Base-by-base conservation (phyloP, 2,888 invertebrate genomes). In the Aromia moschata region DNA sequence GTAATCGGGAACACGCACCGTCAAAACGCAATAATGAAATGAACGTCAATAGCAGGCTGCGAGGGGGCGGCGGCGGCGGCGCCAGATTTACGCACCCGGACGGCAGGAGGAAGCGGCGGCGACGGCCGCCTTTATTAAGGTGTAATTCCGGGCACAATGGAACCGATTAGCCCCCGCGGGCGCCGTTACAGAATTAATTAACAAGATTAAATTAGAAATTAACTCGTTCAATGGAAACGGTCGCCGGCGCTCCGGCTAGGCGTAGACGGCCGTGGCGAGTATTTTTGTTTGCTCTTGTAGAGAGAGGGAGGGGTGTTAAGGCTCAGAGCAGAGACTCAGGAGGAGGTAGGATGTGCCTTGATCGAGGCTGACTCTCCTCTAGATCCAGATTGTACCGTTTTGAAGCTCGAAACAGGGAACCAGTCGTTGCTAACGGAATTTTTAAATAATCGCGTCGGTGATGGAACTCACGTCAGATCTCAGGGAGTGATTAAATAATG, bases 201-300 rank as follows among this genome's bases (percentile, higher is more conserved):
- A 81, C 82, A 80, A 82, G n/a, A 82, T 82, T 82, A 81, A 82
- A 82, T 82, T 82, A 81, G 81, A 82, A 81, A 82, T 82, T 82
- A 82, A 82, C 82, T 82, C 75, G 80, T 81, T 80, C 77, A 76
- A 78, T 78, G 70, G 77, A 74, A 70, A 69, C 58, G 63, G 25
- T 5, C 9, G 40, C 56, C 51, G 61, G 51, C 60, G 59, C 49
- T 49, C 11, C 25, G 36, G 18, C 43, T 14, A 11, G 11, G 9
- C 17, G 43, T 44, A 52, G 58, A 58, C 55, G 36, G 51, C 44
- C 38, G 47, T 12, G 15, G 36, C 46, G 44, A 40, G 51, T n/a
- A 62, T 64, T 64, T 60, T 64, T 64, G 63, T 64, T 64, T 60
- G 58, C n/a, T n/a, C n/a, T n/a, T n/a, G n/a, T n/a, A n/a, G n/a